Base-by-base conservation (phyloP, 2,797 vertebrate species). In the Cuculus canorus region DNA sequence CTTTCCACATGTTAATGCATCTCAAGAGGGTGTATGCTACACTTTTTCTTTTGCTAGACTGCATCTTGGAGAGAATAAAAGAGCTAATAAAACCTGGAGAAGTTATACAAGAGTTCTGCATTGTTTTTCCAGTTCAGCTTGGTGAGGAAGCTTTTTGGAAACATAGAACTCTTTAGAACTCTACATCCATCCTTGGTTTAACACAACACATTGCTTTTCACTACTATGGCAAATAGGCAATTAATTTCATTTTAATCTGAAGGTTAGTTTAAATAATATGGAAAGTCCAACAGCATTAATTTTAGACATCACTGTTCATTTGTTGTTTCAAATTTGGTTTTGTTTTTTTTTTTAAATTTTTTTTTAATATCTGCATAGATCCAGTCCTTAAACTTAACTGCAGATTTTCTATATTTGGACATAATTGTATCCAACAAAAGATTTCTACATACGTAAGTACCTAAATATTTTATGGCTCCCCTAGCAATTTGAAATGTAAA, bases 401-500 rank as follows among this genome's bases (percentile, higher is more conserved):
- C n/a, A 66, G 54, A 43, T 76, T 54, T 90, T 94, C 73, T 70
- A 76, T 93, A 95, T 84, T 76, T 81, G 85, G 72, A 75, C 53
- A 60, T 79, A 90, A 77, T 23, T 91, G 63, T 73, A 84, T 72
- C 52, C 59, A 76, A 92, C 80, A 91, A 91, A 95, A 92, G 80
- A 47, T 47, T 72, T 82, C 56, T 76, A 91, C 17, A 52, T 76
- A 88, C 0, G 0, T 72, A 81, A 28, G 17, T 76, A 92, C 52
- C 76, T 91, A 94, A 93, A 81, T 81, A 93, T 90, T 88, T 91
- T 88, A 92, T 82, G 61, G 61, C 21, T 93, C 47, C 71, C 63
- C 35, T 79, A 73, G 70, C 66, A 95, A 93, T 91, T 86, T 70
- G 65, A 83, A 90, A 82, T 70, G 47, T 77, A 90, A 96, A 97